phyloP scores from a whole-genome alignment of 2,113 vertebrate genomes.

The Petrocephalus zakoni region DNA sequence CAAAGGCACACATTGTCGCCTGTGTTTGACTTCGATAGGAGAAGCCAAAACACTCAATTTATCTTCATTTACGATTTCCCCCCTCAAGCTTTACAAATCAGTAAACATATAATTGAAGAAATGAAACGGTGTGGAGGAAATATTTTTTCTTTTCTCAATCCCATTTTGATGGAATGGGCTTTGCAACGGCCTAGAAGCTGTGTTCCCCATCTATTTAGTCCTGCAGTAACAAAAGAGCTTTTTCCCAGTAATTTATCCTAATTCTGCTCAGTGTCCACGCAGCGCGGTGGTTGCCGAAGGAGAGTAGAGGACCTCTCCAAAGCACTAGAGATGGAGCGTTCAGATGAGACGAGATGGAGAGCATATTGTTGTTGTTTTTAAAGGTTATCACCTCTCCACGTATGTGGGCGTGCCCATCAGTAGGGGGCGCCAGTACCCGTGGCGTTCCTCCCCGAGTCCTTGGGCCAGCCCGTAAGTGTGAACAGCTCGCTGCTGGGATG shows the following conservation, averaged over 20 bases:
- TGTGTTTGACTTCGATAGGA: background rate
- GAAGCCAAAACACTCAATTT: background rate
- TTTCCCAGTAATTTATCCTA: conserved; percentile 15
- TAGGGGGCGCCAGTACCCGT: background rate
- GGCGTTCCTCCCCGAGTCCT: background rate
- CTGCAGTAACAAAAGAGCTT: background rate
- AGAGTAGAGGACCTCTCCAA: background rate
- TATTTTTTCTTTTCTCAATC: background rate
- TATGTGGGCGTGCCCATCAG: background rate
- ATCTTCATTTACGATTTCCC: background rate
- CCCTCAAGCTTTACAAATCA: background rate
- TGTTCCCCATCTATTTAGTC: background rate
- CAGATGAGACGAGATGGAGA: background rate
- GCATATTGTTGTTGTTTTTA: background rate
- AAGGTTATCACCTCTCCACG: background rate
- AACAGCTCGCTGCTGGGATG: background rate
- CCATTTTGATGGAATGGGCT: background rate
- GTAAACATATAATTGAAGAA: background rate
- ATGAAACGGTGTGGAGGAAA: background rate
- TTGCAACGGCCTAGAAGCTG: background rate
- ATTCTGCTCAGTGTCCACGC: background rate
- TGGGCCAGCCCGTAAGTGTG: background rate
- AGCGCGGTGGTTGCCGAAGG: background rate
- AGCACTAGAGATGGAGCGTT: background rate
- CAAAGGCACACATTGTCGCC: background rate